Percentiles rank a stretch among this genome's conserved stretches.
phyloP scores from a whole-genome alignment of 37 sponge, comb jelly and placozoan genomes.

The Aplysina aerophoba region DNA sequence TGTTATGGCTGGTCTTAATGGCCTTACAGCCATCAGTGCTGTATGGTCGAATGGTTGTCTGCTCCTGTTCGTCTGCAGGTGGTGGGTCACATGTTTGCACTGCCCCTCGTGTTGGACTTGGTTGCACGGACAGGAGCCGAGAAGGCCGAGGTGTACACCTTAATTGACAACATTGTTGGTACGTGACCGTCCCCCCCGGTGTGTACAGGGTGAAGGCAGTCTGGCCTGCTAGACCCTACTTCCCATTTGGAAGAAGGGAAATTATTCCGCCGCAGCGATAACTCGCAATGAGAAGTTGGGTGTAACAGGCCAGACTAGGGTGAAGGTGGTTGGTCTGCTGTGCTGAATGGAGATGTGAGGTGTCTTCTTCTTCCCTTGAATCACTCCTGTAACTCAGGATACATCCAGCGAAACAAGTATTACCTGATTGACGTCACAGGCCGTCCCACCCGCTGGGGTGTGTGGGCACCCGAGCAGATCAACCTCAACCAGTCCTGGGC shows the following conservation, averaged over 20 bases:
- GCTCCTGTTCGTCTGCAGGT: conserved; percentile 22
- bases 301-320: neutral
- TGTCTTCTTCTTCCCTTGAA: neutral
- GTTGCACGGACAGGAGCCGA: conserved; percentile 52
- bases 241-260: too few relatives aligned
- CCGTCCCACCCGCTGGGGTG: conserved; percentile 76
- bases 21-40: neutral
- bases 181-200: conserved; percentile 7
- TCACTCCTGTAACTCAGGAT: conserved; percentile 41
- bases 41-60: neutral
- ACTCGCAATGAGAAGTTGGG: too few relatives aligned
- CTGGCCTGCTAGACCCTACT: too few relatives aligned
- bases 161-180: conserved; percentile 69
- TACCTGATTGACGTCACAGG: conserved; percentile 69
- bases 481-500: conserved; percentile 79
- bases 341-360: too few relatives aligned
- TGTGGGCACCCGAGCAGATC: conserved; percentile 76
- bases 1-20: neutral
- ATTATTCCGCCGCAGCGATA: too few relatives aligned
- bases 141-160: conserved; percentile 32
- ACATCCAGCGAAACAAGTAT: conserved; percentile 63
- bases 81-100: conserved; percentile 85
- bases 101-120: conserved; percentile 75
- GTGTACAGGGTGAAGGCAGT: too few relatives aligned
- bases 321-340: neutral